Evolutionary conservation across 1,140 invertebrate genomes (phyloP), one percentile per base, ranked within the genome.

Genomic region (Notospermus geniculatus): DNA sequence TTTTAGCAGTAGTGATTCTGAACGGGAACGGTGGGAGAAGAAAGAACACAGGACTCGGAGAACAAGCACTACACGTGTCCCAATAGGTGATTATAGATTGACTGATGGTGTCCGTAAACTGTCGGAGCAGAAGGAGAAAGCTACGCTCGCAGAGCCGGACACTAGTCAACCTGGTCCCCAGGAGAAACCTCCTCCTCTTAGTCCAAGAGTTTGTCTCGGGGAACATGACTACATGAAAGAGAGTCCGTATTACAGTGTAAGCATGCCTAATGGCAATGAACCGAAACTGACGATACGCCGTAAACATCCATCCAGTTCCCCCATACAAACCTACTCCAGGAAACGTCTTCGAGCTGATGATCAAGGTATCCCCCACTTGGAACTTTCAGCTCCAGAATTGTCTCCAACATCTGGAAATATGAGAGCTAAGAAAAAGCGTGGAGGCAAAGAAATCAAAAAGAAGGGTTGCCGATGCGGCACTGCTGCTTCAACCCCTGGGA

Each of bases 391-490:
- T 19, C 27, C 25, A 5, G 52, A 2, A 27, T 1, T 43, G 46
- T 19, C 22, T 29, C 55, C 15, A 2, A 28, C 19, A n/a, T 22
- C 4, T n/a, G 32, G 5, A 52, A 57, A 23, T 7, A 13, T 19
- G n/a, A 27, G 41, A 39, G n/a, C n/a, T n/a, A 23, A 59, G 39
- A n/a, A 57, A 23, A 62, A 55, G n/a, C 46, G 46, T 5, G 5
- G 5, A 50, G n/a, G n/a, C n/a, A 50, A 50, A 50, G 19, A 50
- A 4, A 9, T 23, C 19, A 50, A 50, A 27, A 50, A 50, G 46
- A 73, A 73, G 56, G 90, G 90, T 13, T 95, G 92, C 78, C 84
- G 91, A 63, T 95, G 92, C 85, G 92, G 92, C n/a, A 91, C 91
- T 81, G 90, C 91, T 19, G 92, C 91, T 0, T 85, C 89, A 7